Percentiles rank a stretch among this genome's conserved stretches.
These are phyloP conservation scores for Sebastes itinus DNA, from an alignment of 2,797 vertebrate species.

Conservation along the genomic window DNA sequence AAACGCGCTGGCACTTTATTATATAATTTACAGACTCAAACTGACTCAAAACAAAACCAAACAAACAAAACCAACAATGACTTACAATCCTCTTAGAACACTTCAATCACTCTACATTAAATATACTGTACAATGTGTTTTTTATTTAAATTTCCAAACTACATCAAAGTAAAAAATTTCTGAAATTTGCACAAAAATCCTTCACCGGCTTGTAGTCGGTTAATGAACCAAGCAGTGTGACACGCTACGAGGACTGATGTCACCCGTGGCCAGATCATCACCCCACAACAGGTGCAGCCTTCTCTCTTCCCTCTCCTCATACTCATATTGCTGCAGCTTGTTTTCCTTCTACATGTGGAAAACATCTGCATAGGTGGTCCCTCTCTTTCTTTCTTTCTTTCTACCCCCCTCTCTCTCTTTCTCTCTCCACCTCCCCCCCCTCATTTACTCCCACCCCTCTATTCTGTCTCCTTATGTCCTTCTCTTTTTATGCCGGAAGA, in stretches of 20 bases:
- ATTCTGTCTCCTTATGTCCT: constrained; percentile 31
- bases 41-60: background rate
- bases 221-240: constrained; percentile 49
- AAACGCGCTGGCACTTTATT: background rate
- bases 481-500: constrained; percentile 38
- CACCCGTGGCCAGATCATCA: constrained; percentile 58
- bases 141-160: background rate
- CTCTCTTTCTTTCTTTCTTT: constrained; percentile 17
- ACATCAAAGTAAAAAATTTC: background rate
- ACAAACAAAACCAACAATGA: background rate
- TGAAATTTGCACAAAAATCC: background rate
- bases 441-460: constrained; percentile 50
- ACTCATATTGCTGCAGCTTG: constrained; percentile 57
- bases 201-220: constrained; percentile 13
- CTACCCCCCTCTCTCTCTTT: constrained; percentile 34
- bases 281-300: constrained; percentile 72
- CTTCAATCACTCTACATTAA: background rate
- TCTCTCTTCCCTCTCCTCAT: constrained; percentile 26
- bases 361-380: constrained; percentile 82
- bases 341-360: constrained; percentile 75
- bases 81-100: background rate
- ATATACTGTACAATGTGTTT: background rate
- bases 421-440: background rate
- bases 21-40: background rate
- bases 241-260: constrained; percentile 46